A percentile compares a stretch with the other conserved stretches of the same genome.
These are phyloP conservation scores for Ostrea denselamellosa DNA, from an alignment of 1,140 invertebrate species.

Conservation along the genomic window DNA sequence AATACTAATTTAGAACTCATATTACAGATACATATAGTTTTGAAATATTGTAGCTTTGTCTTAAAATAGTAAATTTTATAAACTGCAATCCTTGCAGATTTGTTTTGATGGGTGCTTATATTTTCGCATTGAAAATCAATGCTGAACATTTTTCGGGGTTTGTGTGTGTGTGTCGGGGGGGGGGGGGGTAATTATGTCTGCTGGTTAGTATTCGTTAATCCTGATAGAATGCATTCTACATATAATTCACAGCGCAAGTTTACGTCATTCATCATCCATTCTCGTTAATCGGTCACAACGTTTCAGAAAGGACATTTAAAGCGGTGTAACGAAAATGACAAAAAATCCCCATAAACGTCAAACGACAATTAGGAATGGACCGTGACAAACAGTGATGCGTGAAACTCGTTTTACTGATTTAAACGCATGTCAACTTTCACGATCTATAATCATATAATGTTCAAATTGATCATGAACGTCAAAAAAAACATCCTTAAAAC, in stretches of 20 bases:
- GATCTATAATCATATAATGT: constrained; percentile 32
- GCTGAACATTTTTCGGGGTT: not conserved
- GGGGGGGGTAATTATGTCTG: not conserved
- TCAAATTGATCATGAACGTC: not conserved
- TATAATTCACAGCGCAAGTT: not conserved
- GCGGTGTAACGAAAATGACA: not conserved
- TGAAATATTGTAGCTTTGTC: no score
- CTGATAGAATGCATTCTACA: not conserved
- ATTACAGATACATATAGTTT: no score
- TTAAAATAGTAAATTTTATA: no score
- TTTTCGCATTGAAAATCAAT: no score
- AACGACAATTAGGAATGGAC: not conserved
- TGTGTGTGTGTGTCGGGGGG: not conserved
- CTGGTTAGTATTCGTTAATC: not conserved
- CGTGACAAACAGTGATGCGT: not conserved
- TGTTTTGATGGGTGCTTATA: no score
- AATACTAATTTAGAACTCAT: no score
- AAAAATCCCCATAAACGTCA: not conserved
- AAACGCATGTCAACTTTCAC: not conserved
- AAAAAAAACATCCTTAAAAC: not conserved
- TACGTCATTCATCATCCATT: not conserved
- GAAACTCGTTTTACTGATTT: not conserved
- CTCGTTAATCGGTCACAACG: not conserved
- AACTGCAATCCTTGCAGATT: no score
- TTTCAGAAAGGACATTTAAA: not conserved